Conservation (phyloP, 1,140 invertebrate species). For the Oscheius sp. region DNA sequence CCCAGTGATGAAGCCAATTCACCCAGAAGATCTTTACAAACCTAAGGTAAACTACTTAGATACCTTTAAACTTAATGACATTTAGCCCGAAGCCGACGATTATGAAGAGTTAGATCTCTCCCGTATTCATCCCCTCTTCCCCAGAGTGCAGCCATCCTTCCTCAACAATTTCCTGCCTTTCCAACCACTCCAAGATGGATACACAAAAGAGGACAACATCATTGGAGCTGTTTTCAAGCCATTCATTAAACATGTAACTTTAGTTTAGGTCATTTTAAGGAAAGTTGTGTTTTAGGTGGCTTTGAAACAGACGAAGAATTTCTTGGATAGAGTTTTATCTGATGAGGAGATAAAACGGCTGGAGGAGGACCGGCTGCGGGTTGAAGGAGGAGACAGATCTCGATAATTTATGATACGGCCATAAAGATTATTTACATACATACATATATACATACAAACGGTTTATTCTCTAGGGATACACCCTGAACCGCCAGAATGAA, state of each 20-base stretch:
- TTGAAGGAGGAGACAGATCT: neutral
- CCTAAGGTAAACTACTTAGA: neutral
- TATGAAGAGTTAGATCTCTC: slow-evolving; percentile 9
- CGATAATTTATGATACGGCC: no score
- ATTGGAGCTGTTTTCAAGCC: slow-evolving; percentile 26
- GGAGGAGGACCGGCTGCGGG: neutral
- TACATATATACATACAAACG: no score
- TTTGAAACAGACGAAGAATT: slow-evolving; percentile 22
- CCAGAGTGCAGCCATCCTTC: slow-evolving; percentile 21
- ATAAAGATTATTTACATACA: no score
- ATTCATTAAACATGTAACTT: slow-evolving; percentile 11
- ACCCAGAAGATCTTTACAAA: slow-evolving; percentile 7
- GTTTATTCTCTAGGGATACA: no score
- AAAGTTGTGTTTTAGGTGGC: slow-evolving; percentile 12
- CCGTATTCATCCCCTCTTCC: slow-evolving; percentile 19
- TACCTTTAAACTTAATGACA: neutral
- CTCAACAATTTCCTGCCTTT: slow-evolving; percentile 13
- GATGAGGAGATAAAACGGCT: neutral
- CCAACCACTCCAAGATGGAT: slow-evolving; percentile 8
- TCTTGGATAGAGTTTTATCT: slow-evolving; percentile 18
- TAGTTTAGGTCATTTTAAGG: neutral
- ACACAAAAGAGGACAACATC: slow-evolving; percentile 9
- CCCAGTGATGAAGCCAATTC: slow-evolving; percentile 5
- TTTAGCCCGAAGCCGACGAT: slow-evolving; percentile 13
- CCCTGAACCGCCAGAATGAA: no score